phyloP scores from a whole-genome alignment of 2,797 vertebrate species.

The Psittacula derbiana region DNA sequence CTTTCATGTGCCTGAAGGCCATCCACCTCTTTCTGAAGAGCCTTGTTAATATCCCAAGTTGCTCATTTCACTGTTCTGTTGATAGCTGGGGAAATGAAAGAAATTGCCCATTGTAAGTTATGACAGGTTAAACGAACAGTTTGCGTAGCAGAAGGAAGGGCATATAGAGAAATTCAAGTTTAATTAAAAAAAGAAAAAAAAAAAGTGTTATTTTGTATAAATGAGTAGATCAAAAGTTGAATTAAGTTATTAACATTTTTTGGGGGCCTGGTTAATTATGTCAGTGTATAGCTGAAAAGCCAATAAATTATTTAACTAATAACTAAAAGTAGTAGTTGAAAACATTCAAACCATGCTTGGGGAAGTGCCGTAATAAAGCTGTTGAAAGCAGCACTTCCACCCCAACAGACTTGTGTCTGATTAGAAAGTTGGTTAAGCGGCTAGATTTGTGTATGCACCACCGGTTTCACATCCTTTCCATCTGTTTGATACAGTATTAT shows the following conservation, averaged over 20 bases:
- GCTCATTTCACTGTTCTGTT: conserved; percentile 76
- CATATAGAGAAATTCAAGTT: conserved; percentile 70
- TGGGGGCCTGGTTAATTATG: conserved; percentile 74
- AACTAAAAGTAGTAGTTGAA: conserved; percentile 66
- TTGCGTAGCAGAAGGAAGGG: conserved; percentile 67
- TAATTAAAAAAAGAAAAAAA: conserved; percentile 6
- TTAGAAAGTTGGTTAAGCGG: conserved; percentile 74
- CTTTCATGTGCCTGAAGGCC: conserved; percentile 82
- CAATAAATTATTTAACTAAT: conserved; percentile 82
- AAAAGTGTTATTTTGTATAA: conserved; percentile 79
- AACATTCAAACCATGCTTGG: conserved; percentile 57
- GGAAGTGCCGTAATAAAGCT: conserved; percentile 61
- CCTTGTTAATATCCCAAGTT: conserved; percentile 78
- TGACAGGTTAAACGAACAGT: conserved; percentile 65
- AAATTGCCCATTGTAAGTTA: conserved; percentile 71
- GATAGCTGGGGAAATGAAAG: conserved; percentile 56
- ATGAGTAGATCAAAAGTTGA: conserved; percentile 75
- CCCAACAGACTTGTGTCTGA: conserved; percentile 69
- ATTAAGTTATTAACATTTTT: conserved; percentile 80
- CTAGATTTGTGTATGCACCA: conserved; percentile 79
- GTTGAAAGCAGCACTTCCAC: conserved; percentile 59
- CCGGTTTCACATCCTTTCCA: conserved; percentile 76
- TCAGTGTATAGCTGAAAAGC: conserved; percentile 77
- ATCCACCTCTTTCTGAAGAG: conserved; percentile 77
- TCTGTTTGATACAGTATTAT: conserved; percentile 86